Evolutionary conservation across 2,113 vertebrate species (phyloP).

Genomic region (Dinomys branickii): DNA sequence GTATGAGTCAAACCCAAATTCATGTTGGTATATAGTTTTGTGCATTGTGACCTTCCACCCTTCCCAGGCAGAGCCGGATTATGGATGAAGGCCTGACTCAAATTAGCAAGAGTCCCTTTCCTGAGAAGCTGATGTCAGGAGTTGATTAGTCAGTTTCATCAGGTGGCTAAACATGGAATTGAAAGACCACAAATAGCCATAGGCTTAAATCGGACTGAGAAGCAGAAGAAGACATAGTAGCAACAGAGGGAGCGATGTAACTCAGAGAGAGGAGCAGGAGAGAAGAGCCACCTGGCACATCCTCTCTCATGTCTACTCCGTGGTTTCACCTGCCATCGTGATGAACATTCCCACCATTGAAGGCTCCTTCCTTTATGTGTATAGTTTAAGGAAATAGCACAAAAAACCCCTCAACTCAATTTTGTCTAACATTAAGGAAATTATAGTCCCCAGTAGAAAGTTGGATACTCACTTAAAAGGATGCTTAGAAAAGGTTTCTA

Average conservation of each 20-base stretch:
- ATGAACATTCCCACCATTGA: neutral
- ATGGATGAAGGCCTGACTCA: neutral
- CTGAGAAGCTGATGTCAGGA: neutral
- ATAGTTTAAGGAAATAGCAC: neutral
- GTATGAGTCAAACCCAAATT: neutral
- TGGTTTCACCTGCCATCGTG: neutral
- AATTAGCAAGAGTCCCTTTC: neutral
- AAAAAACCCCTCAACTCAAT: neutral
- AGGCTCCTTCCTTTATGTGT: neutral
- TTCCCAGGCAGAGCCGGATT: neutral
- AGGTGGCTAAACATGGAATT: neutral
- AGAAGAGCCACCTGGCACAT: neutral
- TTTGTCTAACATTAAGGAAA: conserved; percentile 44
- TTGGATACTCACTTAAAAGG: conserved; percentile 12
- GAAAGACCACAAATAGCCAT: neutral
- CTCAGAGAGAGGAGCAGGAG: neutral
- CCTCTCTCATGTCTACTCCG: neutral
- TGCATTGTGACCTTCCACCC: fast-evolving
- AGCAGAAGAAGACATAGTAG: neutral
- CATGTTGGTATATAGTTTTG: neutral
- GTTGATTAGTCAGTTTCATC: neutral
- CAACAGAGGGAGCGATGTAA: neutral
- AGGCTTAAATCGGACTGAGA: neutral
- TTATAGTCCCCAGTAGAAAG: neutral
- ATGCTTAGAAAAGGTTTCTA: conserved; percentile 30